Base-by-base conservation (phyloP, 64 coral and sea anemone genomes). In the Pocillopora damicornis region DNA sequence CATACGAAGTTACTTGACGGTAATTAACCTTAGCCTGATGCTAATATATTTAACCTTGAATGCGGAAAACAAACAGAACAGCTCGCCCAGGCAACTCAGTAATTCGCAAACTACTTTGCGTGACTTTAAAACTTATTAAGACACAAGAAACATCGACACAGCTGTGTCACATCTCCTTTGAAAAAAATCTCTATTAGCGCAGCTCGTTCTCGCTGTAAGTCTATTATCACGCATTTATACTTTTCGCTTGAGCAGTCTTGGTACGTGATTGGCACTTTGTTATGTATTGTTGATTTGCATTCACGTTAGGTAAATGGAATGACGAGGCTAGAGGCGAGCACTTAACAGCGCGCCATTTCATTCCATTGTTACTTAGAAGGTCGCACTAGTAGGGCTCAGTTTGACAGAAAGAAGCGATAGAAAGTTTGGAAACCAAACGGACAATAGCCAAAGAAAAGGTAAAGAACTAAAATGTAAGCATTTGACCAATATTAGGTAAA, bases 161-260 rank as follows among this genome's bases (percentile, higher is more conserved):
- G 35, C 13, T 63, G 37, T 7, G 37, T 14, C 35, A 56, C 13
- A 37, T 63, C 14, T 80, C n/a, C 20, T 37, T 20, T 51, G 42
- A 20, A 23, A 10, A 68, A 35, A 5, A 13, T 15, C 14, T 66
- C 34, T 42, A 17, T 26, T 17, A 67, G 63, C 22, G 38, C 57
- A 13, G 37, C 13, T 12, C 12, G 63, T 18, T 35, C 11, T 56
- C 42, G 11, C 37, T 14, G 10, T 23, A 60, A 35, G 22, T 71
- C 20, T 22, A 14, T 58, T 25, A 71, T 26, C 67, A 3, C 9
- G 3, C 57, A 22, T 6, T 37, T 85, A 72, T 85, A 45, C n/a
- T 63, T 16, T 37, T 85, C 62, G 65, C 64, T 85, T 42, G 81
- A 85, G 10, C 42, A 72, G 62, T 57, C 58, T 85, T 72, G 25